Percentiles rank a stretch among this genome's conserved stretches.
Conservation (phyloP, 2,113 vertebrate species). For the Marmota monax region DNA sequence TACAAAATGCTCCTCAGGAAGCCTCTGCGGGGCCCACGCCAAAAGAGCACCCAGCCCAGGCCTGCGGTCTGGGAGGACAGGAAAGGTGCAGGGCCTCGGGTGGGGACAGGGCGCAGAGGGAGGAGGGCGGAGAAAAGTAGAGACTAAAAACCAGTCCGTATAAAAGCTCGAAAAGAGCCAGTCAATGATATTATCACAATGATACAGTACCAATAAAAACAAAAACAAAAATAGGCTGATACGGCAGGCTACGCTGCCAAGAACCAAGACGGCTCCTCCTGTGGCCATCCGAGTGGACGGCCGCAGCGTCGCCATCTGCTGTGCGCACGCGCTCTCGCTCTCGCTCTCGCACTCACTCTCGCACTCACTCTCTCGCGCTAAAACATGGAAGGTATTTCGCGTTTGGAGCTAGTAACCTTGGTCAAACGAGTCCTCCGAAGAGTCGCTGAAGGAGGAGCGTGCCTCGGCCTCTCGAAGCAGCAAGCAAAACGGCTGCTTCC, state of each 20-base stretch:
- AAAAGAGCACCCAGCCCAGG: slow-evolving; percentile 79
- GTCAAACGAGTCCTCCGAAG: slow-evolving; percentile 98
- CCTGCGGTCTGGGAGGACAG: slow-evolving; percentile 80
- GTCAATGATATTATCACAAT: slow-evolving; percentile 86
- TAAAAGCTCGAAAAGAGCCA: slow-evolving; percentile 89
- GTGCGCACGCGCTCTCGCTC: slow-evolving; percentile 36
- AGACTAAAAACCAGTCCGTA: slow-evolving; percentile 83
- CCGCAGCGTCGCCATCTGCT: slow-evolving; percentile 67
- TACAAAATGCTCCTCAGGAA: slow-evolving; percentile 90
- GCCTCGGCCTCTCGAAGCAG: slow-evolving; percentile 95
- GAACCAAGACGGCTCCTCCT: slow-evolving; percentile 86
- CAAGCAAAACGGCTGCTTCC: slow-evolving; percentile 96
- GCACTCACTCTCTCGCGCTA: slow-evolving; percentile 77
- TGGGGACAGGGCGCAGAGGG: slow-evolving; percentile 55
- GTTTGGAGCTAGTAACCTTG: slow-evolving; percentile 98
- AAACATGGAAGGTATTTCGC: slow-evolving; percentile 78
- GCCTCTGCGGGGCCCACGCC: slow-evolving; percentile 83
- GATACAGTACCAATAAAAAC: slow-evolving; percentile 88
- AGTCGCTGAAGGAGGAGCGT: slow-evolving; percentile 91
- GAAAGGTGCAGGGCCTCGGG: slow-evolving; percentile 75
- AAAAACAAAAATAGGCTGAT: slow-evolving; percentile 74
- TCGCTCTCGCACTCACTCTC: slow-evolving; percentile 42
- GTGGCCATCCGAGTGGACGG: slow-evolving; percentile 85
- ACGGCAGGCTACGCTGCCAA: slow-evolving; percentile 90
- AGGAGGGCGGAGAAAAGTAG: slow-evolving; percentile 76